Percentiles rank a stretch among this genome's conserved stretches.
Evolutionary conservation across 2,797 vertebrate species (phyloP).

Genomic region (Alca torda): DNA sequence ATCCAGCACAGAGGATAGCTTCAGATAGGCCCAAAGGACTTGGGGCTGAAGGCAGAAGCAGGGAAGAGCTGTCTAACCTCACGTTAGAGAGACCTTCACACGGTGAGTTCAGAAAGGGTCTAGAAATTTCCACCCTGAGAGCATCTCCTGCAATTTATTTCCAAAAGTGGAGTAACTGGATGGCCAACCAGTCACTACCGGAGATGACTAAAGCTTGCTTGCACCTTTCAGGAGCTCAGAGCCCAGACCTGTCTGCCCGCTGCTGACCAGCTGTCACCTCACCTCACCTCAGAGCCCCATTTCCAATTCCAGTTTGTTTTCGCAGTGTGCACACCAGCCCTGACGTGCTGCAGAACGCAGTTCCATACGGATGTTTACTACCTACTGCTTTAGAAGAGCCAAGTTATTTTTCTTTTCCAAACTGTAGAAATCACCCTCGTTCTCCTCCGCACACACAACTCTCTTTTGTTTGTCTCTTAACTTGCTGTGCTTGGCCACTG

Average conservation of each 20-base stretch:
- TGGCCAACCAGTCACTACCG: neutral
- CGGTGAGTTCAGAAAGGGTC: neutral
- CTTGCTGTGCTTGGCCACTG: slow-evolving; percentile 32
- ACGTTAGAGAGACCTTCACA: neutral
- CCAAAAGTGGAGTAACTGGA: neutral
- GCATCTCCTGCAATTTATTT: neutral
- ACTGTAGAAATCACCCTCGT: neutral
- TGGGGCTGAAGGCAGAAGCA: neutral
- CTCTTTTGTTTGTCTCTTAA: slow-evolving; percentile 26
- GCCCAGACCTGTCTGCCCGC: neutral
- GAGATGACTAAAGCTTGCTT: neutral
- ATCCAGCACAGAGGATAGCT: neutral
- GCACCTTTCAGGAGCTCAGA: neutral
- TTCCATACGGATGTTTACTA: neutral
- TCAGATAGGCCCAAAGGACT: neutral
- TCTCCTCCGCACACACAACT: neutral
- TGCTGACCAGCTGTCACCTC: neutral
- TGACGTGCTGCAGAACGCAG: neutral
- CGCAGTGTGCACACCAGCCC: neutral
- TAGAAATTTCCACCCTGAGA: neutral
- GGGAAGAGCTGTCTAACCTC: neutral
- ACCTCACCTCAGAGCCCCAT: neutral
- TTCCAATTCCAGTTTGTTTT: neutral
- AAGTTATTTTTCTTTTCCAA: neutral
- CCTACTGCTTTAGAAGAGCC: neutral